Base-by-base conservation (phyloP, 2,888 invertebrate species). In the Emmelina monodactyla region DNA sequence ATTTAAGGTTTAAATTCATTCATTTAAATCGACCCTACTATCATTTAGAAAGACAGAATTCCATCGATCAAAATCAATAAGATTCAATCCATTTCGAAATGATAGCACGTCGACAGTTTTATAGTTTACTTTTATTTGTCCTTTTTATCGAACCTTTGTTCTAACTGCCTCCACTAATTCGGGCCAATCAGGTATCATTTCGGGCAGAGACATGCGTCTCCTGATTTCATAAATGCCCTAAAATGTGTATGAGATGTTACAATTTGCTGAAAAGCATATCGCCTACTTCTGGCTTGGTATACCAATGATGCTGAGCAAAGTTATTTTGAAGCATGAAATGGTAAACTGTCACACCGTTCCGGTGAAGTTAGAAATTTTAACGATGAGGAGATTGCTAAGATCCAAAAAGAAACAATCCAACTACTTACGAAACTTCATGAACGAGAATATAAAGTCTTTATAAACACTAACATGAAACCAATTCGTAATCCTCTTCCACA, bases 111-210 rank as follows among this genome's bases (percentile, higher is more conserved):
- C 53, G 50, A 50, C 43, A 31, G 10, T 48, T 64, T 65, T 47
- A 52, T 41, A 34, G 42, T 60, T 52, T 60, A 54, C 46, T 60
- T 73, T 76, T 68, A 66, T 49, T 47, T 46, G 42, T 61, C 58
- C 59, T 58, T 63, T 69, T 78, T 66, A 83, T 75, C 86, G 83
- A 86, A 86, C 86, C 86, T 86, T 86, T 72, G 78, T 75, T 82
- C 83, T 85, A 67, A 82, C 82, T 78, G 82, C 72, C 71, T 83
- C 82, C 73, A 83, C 75, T 72, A 91, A 85, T 56, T 68, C 84
- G 61, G 90, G 90, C 89, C 89, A 91, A 82, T 90, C 90, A 58
- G 87, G 87, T 70, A 90, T 87, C 64, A 89, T 70, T 80, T 87
- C 87, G 62, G 82, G 81, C 50, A 87, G 82, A 75, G 85, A 85